Evolutionary conservation across 1,140 invertebrate species (phyloP).

Genomic region (Diachasma alloeum): DNA sequence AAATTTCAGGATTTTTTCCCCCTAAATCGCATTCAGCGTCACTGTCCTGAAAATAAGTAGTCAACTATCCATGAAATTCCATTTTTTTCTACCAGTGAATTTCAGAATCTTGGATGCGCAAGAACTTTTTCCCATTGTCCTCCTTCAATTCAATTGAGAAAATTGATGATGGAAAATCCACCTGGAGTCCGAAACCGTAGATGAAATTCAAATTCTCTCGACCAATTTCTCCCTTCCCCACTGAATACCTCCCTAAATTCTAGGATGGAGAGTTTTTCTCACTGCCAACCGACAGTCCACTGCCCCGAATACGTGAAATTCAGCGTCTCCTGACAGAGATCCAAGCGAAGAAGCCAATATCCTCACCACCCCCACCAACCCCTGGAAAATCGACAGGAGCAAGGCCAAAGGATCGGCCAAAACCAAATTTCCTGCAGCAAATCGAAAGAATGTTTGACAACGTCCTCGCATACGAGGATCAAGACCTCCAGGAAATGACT

Average conservation of each 20-base stretch:
- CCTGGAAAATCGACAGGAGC: neutral
- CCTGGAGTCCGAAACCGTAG: too few species aligned
- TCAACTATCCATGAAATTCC: too few species aligned
- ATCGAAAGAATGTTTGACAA: conserved; percentile 67
- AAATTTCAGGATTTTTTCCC: too few species aligned
- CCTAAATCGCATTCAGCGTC: too few species aligned
- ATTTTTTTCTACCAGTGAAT: too few species aligned
- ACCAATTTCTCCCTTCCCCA: too few species aligned
- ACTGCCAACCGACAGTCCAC: conserved; percentile 48
- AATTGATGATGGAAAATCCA: too few species aligned
- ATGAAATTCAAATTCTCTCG: too few species aligned
- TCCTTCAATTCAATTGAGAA: too few species aligned
- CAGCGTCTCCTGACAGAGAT: conserved; percentile 24
- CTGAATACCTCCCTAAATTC: neutral
- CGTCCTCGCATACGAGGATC: conserved; percentile 73
- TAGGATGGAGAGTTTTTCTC: conserved; percentile 57
- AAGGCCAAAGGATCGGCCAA: neutral
- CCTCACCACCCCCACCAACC: neutral
- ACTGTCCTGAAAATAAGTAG: too few species aligned
- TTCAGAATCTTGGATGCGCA: neutral
- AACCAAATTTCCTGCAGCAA: conserved; percentile 62
- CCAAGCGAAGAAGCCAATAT: neutral
- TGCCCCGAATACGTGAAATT: conserved; percentile 46
- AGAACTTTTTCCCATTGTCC: too few species aligned
- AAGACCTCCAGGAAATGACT: conserved; percentile 68